A percentile compares a stretch with the other conserved stretches of the same genome.
Evolutionary conservation across 2,797 vertebrate species (phyloP).

Genomic region (Vireo griseus): DNA sequence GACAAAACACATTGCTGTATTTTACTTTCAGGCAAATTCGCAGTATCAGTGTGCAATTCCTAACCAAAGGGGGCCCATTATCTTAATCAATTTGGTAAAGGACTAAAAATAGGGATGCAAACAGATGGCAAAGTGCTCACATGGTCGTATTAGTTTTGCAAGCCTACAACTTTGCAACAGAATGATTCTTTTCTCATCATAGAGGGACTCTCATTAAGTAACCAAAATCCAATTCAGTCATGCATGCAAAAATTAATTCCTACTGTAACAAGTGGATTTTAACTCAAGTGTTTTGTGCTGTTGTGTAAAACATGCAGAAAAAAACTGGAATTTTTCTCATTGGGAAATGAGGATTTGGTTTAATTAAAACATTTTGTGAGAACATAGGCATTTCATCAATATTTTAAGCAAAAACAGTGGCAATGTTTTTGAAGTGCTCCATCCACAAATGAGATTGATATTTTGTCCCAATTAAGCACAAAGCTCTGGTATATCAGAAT

Average conservation of each 20-base stretch:
- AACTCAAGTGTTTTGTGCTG: neutral
- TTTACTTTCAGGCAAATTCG: neutral
- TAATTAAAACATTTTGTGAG: conserved; percentile 42
- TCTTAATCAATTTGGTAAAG: neutral
- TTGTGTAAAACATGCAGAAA: neutral
- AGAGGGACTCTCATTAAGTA: neutral
- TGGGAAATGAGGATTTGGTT: conserved; percentile 25
- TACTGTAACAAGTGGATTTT: conserved; percentile 9
- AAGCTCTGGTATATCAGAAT: neutral
- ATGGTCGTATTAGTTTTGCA: neutral
- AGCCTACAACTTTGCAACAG: neutral
- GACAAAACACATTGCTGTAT: neutral
- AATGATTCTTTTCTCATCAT: neutral
- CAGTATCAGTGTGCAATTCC: neutral
- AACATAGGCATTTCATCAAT: conserved; percentile 43
- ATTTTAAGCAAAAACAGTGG: conserved; percentile 36
- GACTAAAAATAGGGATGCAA: neutral
- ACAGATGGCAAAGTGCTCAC: neutral
- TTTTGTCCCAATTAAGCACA: conserved; percentile 42
- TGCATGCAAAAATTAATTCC: conserved; percentile 3
- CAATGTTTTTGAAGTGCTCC: conserved; percentile 21
- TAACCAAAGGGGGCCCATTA: neutral
- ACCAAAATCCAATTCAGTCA: neutral
- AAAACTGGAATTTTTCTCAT: neutral
- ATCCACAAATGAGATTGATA: neutral